These are phyloP conservation scores for Endotricha flammealis DNA, from an alignment of 2,888 invertebrate species.

Conservation along the genomic window DNA sequence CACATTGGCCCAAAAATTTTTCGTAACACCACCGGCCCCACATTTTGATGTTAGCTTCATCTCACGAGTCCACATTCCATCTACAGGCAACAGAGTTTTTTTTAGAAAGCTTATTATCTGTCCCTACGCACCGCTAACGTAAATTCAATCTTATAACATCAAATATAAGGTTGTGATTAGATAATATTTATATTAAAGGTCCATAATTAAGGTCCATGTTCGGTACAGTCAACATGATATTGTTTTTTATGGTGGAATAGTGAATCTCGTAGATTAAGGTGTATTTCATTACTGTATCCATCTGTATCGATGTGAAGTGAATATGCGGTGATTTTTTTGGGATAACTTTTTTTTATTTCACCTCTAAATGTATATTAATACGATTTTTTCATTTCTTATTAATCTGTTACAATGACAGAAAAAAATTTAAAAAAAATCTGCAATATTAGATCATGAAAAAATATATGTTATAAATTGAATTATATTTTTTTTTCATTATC, in stretches of 20 bases:
- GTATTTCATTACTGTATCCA: no score
- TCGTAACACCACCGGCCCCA: constrained; percentile 7
- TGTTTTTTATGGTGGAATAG: constrained; percentile 71
- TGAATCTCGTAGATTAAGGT: constrained; percentile 27
- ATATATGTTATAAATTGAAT: no score
- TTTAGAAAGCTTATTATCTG: constrained; percentile 67
- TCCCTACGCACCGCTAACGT: constrained; percentile 11
- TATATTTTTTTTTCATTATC: no score
- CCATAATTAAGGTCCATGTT: constrained; percentile 67
- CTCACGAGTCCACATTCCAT: constrained; percentile 64
- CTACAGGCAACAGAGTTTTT: constrained; percentile 58
- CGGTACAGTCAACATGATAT: constrained; percentile 60
- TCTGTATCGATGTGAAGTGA: no score
- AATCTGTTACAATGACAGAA: no score
- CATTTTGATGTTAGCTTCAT: constrained; percentile 33
- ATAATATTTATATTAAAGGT: constrained; percentile 19
- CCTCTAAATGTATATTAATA: no score
- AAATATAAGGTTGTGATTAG: constrained; percentile 25
- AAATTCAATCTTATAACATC: constrained; percentile 25
- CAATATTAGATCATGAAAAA: no score
- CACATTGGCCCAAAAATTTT: background rate
- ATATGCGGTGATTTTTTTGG: no score
- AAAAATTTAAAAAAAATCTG: no score
- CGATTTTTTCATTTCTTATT: no score
- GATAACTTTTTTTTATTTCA: no score